Conservation (phyloP, 2,888 invertebrate genomes). For the Hemicrepidius hirtus region DNA sequence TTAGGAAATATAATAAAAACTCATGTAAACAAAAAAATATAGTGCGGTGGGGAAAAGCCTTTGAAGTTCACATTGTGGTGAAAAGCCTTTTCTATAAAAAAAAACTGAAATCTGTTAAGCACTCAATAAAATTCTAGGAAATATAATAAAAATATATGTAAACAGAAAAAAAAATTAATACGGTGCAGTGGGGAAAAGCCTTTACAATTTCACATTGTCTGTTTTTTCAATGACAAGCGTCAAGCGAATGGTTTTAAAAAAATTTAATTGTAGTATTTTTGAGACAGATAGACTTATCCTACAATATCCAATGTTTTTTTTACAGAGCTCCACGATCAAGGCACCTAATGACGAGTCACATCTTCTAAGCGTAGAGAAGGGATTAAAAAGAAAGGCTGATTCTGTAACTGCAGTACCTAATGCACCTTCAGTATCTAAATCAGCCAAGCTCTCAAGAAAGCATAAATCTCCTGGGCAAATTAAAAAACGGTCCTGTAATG, state of each 20-base stretch:
- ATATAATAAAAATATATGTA: too few relatives aligned
- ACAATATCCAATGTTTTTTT: slow-evolving; percentile 2
- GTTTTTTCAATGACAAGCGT: too few relatives aligned
- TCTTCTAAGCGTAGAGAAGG: slow-evolving; percentile 78
- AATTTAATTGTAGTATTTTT: not conserved
- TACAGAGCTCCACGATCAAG: slow-evolving; percentile 54
- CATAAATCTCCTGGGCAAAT: slow-evolving; percentile 96
- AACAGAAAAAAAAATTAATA: too few relatives aligned
- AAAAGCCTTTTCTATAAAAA: too few relatives aligned
- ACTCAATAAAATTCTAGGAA: too few relatives aligned
- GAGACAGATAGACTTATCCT: not conserved
- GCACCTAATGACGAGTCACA: slow-evolving; percentile 72
- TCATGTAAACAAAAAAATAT: too few relatives aligned
- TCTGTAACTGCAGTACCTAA: slow-evolving; percentile 87
- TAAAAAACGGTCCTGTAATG: slow-evolving; percentile 94
- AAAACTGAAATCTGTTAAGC: too few relatives aligned
- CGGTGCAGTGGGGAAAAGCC: too few relatives aligned
- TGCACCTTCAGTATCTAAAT: slow-evolving; percentile 82
- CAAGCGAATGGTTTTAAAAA: not conserved
- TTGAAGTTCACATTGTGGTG: too few relatives aligned
- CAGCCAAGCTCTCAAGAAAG: slow-evolving; percentile 91
- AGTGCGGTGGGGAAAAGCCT: too few relatives aligned
- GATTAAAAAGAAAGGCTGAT: slow-evolving; percentile 94
- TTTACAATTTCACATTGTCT: too few relatives aligned
- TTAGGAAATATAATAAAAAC: too few relatives aligned